Percentiles rank a stretch among this genome's conserved stretches.
phyloP scores from a whole-genome alignment of 1,140 invertebrate species.

The Procambarus virginalis region DNA sequence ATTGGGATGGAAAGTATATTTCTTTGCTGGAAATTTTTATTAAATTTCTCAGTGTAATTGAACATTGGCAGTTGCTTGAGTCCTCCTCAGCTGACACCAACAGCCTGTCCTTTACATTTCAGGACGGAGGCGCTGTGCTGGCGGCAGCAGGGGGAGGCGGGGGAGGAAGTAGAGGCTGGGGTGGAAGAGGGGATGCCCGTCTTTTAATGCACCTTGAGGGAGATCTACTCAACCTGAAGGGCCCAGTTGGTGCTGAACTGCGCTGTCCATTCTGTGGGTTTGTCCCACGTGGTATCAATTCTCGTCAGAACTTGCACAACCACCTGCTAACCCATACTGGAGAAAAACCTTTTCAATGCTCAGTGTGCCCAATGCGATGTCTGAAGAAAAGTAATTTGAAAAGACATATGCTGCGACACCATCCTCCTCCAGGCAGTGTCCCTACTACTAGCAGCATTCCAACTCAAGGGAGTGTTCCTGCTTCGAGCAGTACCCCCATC shows the following conservation, averaged over 20 bases:
- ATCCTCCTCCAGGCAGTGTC: not conserved
- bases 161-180: constrained; percentile 56
- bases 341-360: constrained; percentile 53
- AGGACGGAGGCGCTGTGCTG: constrained; percentile 49
- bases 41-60: not conserved
- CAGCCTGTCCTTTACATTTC: constrained; percentile 62
- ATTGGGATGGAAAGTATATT: not conserved
- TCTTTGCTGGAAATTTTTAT: not conserved
- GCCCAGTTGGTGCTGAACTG: constrained; percentile 34
- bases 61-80: not conserved
- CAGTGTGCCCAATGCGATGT: constrained; percentile 52
- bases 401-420: constrained; percentile 43
- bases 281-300: constrained; percentile 60
- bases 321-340: constrained; percentile 57
- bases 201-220: constrained; percentile 46
- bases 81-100: constrained; percentile 46
- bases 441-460: not conserved
- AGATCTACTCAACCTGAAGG: constrained; percentile 42
- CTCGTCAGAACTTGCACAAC: constrained; percentile 65
- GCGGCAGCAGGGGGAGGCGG: constrained; percentile 56
- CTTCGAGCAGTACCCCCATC: not conserved
- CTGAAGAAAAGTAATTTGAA: constrained; percentile 61
- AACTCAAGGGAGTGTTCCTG: not conserved
- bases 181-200: constrained; percentile 47
- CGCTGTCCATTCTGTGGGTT: constrained; percentile 66